phyloP scores from a whole-genome alignment of 2,797 vertebrate genomes.

The Notoglanidium macrostoma region DNA sequence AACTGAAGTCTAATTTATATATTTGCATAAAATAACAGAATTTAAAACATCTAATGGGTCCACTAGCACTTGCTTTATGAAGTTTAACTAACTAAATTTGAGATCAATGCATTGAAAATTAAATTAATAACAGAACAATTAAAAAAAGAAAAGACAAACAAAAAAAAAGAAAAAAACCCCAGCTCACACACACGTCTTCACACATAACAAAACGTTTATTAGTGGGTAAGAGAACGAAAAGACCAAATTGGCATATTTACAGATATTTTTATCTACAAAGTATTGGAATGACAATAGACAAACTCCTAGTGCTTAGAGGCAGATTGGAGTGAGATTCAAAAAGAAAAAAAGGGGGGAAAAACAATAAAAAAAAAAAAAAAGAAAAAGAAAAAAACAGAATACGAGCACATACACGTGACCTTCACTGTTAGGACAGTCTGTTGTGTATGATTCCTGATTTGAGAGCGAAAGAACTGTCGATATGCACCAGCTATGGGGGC shows the following conservation, averaged over 20 bases:
- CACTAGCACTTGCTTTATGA: neutral
- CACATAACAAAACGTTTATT: slow-evolving; percentile 56
- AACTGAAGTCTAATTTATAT: too few species aligned
- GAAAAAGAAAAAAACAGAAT: neutral
- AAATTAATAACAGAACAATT: neutral
- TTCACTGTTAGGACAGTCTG: slow-evolving; percentile 14
- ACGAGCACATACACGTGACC: neutral
- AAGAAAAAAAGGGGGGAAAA: neutral
- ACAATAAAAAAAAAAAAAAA: neutral
- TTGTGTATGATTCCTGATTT: neutral
- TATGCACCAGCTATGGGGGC: slow-evolving; percentile 8
- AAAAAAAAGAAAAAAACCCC: too few species aligned
- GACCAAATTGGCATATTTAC: slow-evolving; percentile 60
- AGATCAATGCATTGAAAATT: neutral
- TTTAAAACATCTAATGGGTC: too few species aligned
- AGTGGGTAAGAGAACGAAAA: slow-evolving; percentile 37
- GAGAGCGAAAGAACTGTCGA: neutral
- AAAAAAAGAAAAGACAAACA: too few species aligned
- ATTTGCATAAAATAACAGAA: too few species aligned
- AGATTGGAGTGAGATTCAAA: neutral
- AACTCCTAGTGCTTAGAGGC: slow-evolving; percentile 5
- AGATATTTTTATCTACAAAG: slow-evolving; percentile 60
- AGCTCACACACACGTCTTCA: neutral
- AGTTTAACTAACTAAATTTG: neutral
- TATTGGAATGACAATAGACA: slow-evolving; percentile 8